Evolutionary conservation across 2,888 invertebrate species (phyloP), one percentile per base, ranked within the genome.

Genomic region (Amblyteles armatorius): DNA sequence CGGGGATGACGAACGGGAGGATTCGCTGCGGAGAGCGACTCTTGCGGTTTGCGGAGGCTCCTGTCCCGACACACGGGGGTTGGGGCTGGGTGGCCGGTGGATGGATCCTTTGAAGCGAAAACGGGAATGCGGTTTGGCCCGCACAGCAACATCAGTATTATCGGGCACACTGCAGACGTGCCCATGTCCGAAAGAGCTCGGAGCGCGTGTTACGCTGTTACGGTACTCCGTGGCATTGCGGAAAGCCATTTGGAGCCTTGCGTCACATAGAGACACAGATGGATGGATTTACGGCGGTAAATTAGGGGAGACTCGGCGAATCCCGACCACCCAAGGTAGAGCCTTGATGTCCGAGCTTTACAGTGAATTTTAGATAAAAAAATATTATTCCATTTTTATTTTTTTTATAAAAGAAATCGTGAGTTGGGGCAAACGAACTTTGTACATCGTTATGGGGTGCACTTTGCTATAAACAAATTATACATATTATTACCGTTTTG

Each of bases 31-130:
- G 33, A 65, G 26, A 76, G 76, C 81, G 71, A 82, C 74, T 82
- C 79, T 73, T 81, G 83, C 73, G 83, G 85, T 85, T 78, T 74
- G 68, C 57, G 71, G 79, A 71, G 80, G 73, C 74, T 74, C 33
- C 72, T 81, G 65, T 71, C 69, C 67, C 19, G 79, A 48, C 68
- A 79, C 73, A 26, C 19, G 73, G 71, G 68, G 52, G 79, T 74
- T 82, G 78, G 83, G 88, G 83, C 13, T 48, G 44, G 83, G 69
- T 77, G 69, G 77, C 63, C 52, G 74, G 82, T 78, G 80, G 86
- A 86, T 88, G 87, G 88, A 86, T 89, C 85, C 85, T 85, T 85
- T 85, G 85, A 85, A 67, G 79, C 76, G 76, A 85, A 82, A 85
- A 82, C 71, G 72, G 72, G 67, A 82, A 82, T 85, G 85, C 67